Evolutionary conservation across 2,113 vertebrate species (phyloP).

Genomic region (Colinus virginianus): DNA sequence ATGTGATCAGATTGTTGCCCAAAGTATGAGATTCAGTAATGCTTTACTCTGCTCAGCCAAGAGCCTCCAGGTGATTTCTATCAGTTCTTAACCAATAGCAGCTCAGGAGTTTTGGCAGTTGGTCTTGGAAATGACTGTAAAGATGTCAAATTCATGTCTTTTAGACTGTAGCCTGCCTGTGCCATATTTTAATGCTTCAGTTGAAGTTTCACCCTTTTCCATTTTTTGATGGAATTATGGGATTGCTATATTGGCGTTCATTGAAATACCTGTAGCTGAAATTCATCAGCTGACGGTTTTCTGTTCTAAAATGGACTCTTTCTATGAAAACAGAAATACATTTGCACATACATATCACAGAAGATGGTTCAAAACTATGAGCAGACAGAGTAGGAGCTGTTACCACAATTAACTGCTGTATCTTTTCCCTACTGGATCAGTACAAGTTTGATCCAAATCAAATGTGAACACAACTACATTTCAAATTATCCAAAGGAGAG

Average conservation of each 20-base stretch:
- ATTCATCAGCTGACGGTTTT: not conserved
- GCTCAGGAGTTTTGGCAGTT: not conserved
- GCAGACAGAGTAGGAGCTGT: not conserved
- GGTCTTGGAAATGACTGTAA: not conserved
- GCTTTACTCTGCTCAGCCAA: not conserved
- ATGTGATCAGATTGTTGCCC: not conserved
- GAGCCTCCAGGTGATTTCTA: not conserved
- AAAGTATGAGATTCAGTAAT: not conserved
- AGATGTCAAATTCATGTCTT: not conserved
- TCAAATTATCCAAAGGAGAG: not conserved
- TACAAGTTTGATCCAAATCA: conserved; percentile 18
- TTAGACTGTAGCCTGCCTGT: not conserved
- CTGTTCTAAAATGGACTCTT: not conserved
- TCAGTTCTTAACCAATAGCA: not conserved
- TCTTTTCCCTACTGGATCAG: not conserved
- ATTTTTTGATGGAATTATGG: not conserved
- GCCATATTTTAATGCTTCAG: not conserved
- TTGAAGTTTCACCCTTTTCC: not conserved
- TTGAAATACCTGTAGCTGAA: not conserved
- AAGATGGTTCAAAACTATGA: not conserved
- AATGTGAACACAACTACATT: conserved; percentile 4
- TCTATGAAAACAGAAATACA: not conserved
- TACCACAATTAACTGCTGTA: not conserved
- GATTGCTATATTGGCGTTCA: not conserved
- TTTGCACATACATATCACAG: not conserved